phyloP scores from a whole-genome alignment of 2,797 vertebrate genomes.

The Adelosebastes latens region DNA sequence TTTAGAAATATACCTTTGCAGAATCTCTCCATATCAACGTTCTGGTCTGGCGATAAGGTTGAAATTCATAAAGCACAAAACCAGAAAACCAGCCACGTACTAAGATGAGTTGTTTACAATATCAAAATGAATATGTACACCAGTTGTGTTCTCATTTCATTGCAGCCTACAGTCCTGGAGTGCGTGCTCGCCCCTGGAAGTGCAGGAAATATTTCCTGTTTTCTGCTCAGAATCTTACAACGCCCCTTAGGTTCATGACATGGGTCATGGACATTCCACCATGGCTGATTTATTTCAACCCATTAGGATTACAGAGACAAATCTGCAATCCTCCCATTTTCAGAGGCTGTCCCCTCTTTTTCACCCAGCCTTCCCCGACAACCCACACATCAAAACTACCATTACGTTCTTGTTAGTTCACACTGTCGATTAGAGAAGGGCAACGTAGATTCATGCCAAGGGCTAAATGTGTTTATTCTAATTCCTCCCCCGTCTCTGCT shows the following conservation, averaged over 20 bases:
- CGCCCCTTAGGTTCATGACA: conserved; percentile 68
- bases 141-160: not conserved
- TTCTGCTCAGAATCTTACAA: conserved; percentile 63
- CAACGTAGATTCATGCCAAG: conserved; percentile 80
- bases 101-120: not conserved
- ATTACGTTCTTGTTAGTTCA: conserved; percentile 82
- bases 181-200: not conserved
- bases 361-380: conserved; percentile 63
- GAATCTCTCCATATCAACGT: not conserved
- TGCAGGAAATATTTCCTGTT: conserved; percentile 43
- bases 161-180: not conserved
- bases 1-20: not conserved
- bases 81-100: not conserved
- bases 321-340: conserved; percentile 68
- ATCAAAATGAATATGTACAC: conserved; percentile 6
- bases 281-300: conserved; percentile 79
- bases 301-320: conserved; percentile 81
- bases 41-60: not conserved
- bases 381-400: conserved; percentile 79
- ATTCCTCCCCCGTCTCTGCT: conserved; percentile 75
- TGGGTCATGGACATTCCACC: conserved; percentile 74
- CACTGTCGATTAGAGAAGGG: conserved; percentile 80
- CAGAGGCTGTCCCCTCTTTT: conserved; percentile 50
- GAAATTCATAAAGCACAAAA: not conserved
- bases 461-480: conserved; percentile 83